Base-by-base conservation (phyloP, 2,888 invertebrate genomes). In the Phanerotoma sp. region DNA sequence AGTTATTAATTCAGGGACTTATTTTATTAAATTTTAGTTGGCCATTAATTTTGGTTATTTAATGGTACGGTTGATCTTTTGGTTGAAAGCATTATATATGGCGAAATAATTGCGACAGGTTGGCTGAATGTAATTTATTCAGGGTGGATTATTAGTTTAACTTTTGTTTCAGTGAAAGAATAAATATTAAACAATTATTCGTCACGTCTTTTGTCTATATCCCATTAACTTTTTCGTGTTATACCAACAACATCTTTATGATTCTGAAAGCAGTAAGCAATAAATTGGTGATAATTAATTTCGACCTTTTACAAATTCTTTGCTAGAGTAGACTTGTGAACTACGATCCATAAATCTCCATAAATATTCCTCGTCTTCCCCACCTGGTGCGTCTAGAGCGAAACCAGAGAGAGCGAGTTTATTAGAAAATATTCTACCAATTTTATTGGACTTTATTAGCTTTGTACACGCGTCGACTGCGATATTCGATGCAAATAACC, bases 291-390 rank as follows among this genome's bases (percentile, higher is more conserved):
- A 41, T 45, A 55, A 57, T 54, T 57, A 41, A 46, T 56, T 57
- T 53, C 33, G 30, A 47, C 48, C 40, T 37, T 47, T 7, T 22
- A 35, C 40, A 56, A 52, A 58, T 56, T 56, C 37, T 51, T 51
- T 25, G 49, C 56, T 51, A 45, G 51, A 46, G 46, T 52, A 53
- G 49, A 42, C 40, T 51, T 48, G 45, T 46, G 40, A 32, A 46
- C 52, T 22, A 56, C 54, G 55, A 42, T 48, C 56, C 56, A 60
- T 60, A 62, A 62, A 62, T 62, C 54, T 60, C 56, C 58, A 60
- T 60, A 56, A 60, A 58, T 57, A 53, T 46, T 51, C 38, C 13
- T 42, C 28, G 46, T 42, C 40, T 47, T 32, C 20, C 35, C 37
- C 32, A 38, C 40, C 44, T 54, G 45, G 25, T 41, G 46, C 49